phyloP scores from a whole-genome alignment of 2,113 vertebrate species.

The Dicrurus megarhynchus region DNA sequence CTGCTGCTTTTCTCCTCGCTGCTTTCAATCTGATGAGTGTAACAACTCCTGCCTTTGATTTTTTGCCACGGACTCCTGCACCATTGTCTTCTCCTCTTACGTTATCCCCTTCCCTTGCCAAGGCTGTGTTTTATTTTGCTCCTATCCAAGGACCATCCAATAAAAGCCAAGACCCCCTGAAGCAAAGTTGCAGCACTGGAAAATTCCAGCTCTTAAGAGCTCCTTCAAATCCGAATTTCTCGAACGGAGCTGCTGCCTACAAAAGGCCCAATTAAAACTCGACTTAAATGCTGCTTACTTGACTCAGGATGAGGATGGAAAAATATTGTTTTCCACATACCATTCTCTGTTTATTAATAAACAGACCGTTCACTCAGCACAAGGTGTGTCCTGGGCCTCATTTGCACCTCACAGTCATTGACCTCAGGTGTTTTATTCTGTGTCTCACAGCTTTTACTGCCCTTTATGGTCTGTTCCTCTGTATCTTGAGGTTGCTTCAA shows the following conservation, averaged over 20 bases:
- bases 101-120: slow-evolving; percentile 10
- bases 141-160: slow-evolving; percentile 1
- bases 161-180: slow-evolving; percentile 35
- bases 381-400: neutral
- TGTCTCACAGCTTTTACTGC: neutral
- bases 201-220: slow-evolving; percentile 14
- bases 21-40: slow-evolving; percentile 27
- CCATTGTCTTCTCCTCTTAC: slow-evolving; percentile 10
- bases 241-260: neutral
- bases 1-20: neutral
- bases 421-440: neutral
- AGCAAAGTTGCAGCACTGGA: slow-evolving; percentile 13
- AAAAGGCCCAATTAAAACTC: neutral
- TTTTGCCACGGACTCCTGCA: slow-evolving; percentile 11
- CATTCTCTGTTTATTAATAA: neutral
- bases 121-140: slow-evolving; percentile 17
- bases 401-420: neutral
- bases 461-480: neutral
- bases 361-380: neutral
- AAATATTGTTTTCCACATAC: neutral
- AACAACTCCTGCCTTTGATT: slow-evolving; percentile 30
- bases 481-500: neutral
- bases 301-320: neutral
- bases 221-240: neutral
- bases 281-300: neutral